Evolutionary conservation across 2,888 invertebrate genomes (phyloP).

Genomic region (Melanophora roralis): DNA sequence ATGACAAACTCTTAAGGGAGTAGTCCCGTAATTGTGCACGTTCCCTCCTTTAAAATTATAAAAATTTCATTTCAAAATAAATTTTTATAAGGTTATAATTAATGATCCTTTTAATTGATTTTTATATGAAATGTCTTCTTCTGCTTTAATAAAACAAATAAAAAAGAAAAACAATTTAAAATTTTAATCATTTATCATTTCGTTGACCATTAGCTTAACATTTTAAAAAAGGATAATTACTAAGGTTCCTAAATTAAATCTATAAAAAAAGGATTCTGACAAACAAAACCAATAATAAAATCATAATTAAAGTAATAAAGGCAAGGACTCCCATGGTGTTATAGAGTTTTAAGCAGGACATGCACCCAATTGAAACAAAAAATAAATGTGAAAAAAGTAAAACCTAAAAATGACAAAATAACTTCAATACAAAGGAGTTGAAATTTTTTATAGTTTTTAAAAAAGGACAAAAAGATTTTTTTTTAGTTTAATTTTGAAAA

Average conservation of each 20-base stretch:
- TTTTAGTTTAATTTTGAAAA: too few relatives aligned
- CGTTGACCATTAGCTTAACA: slow-evolving; percentile 51
- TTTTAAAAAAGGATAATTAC: slow-evolving; percentile 50
- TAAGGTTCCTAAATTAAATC: background rate
- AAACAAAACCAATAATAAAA: slow-evolving; percentile 70
- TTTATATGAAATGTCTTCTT: slow-evolving; percentile 22
- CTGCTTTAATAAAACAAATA: background rate
- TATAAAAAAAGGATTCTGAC: slow-evolving; percentile 57
- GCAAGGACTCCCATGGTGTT: slow-evolving; percentile 71
- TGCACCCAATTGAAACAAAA: slow-evolving; percentile 5
- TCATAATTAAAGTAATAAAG: slow-evolving; percentile 74
- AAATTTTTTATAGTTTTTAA: background rate
- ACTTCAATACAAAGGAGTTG: slow-evolving; percentile 23
- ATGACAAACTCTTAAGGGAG: too few relatives aligned
- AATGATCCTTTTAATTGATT: slow-evolving; percentile 50
- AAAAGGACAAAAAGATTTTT: slow-evolving; percentile 40
- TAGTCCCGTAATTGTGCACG: too few relatives aligned
- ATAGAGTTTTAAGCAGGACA: background rate
- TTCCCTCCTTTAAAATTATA: too few relatives aligned
- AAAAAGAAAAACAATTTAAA: background rate
- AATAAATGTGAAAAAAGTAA: too few relatives aligned
- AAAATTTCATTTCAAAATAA: background rate
- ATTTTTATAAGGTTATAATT: background rate
- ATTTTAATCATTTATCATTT: slow-evolving; percentile 57
- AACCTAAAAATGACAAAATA: slow-evolving; percentile 62